Base-by-base conservation (phyloP, 1,140 invertebrate genomes). In the Hestina assimilis region DNA sequence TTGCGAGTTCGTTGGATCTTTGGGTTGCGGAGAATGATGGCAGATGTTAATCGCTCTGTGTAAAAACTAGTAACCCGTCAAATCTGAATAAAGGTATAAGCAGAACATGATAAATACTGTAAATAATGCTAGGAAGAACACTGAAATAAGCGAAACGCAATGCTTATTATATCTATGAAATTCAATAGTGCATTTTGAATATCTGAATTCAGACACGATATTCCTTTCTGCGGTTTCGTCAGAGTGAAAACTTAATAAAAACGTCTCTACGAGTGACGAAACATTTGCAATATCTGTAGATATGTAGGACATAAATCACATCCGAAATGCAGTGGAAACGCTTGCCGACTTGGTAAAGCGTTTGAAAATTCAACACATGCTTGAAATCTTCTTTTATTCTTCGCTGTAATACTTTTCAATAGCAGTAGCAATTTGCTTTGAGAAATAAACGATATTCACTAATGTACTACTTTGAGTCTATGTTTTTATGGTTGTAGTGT, bases 291-390 rank as follows among this genome's bases (percentile, higher is more conserved):
- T 79, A 72, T 70, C 72, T 75, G 63, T 63, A 46, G 63, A 69
- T 73, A 79, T 75, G 57, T 69, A 69, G 66, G 66, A 67, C 70
- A 74, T 78, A 76, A 82, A 82, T 83, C 77, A 75, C 67, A 69
- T 73, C 72, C 69, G 66, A 73, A 79, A 77, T 80, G 75, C 75
- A 82, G 70, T 69, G 50, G 65, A 64, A 63, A 59, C 46, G 47
- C 54, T 58, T 53, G 55, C 42, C 56, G 55, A 55, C 50, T 41
- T 60, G 63, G 50, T 62, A 64, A 60, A 54, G 65, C 64, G 67
- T 60, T 72, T 56, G 67, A 75, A 78, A 79, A 75, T 80, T 77
- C 75, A 59, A 74, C 69, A 71, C 69, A 71, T 74, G 74, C 68
- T 55, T 64, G 59, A 62, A 75, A 73, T 77, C 72, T 75, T 23